Evolutionary conservation across 2,888 invertebrate species (phyloP).

Genomic region (Tachystola acroxantha): DNA sequence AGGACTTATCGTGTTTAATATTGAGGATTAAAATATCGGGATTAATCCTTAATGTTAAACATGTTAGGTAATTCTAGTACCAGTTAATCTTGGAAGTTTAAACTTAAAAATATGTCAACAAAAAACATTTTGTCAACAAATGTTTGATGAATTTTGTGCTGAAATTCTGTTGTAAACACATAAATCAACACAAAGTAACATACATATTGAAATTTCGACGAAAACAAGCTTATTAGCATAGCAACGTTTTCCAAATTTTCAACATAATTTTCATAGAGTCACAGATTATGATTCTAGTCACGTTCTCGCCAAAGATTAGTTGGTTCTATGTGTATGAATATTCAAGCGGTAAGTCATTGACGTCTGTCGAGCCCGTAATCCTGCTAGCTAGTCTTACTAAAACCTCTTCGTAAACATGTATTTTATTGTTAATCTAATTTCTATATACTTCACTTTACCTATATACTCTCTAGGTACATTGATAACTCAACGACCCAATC

Average conservation of each 20-base stretch:
- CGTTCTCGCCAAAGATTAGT: constrained; percentile 33
- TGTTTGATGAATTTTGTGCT: too few species aligned
- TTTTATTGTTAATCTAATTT: constrained; percentile 18
- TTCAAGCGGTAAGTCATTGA: constrained; percentile 33
- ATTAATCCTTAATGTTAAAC: too few species aligned
- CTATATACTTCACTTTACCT: too few species aligned
- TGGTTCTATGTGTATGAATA: constrained; percentile 43
- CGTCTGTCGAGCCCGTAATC: constrained; percentile 13
- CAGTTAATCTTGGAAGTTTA: too few species aligned
- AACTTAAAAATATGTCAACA: too few species aligned
- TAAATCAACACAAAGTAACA: background rate
- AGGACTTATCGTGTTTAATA: too few species aligned
- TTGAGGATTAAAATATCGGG: too few species aligned
- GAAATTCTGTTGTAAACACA: too few species aligned
- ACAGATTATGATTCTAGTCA: constrained; percentile 21
- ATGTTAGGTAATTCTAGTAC: too few species aligned
- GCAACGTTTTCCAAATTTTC: constrained; percentile 4
- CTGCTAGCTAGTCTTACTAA: constrained; percentile 10
- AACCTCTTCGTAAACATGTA: constrained; percentile 19
- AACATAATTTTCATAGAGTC: background rate
- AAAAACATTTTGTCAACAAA: too few species aligned
- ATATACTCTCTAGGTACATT: too few species aligned
- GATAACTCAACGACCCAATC: too few species aligned
- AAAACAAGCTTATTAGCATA: background rate
- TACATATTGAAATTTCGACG: constrained; percentile 1